A percentile compares a stretch with the other conserved stretches of the same genome.
Conservation (phyloP, 2,113 vertebrate species). For the Parotia lawesii region DNA sequence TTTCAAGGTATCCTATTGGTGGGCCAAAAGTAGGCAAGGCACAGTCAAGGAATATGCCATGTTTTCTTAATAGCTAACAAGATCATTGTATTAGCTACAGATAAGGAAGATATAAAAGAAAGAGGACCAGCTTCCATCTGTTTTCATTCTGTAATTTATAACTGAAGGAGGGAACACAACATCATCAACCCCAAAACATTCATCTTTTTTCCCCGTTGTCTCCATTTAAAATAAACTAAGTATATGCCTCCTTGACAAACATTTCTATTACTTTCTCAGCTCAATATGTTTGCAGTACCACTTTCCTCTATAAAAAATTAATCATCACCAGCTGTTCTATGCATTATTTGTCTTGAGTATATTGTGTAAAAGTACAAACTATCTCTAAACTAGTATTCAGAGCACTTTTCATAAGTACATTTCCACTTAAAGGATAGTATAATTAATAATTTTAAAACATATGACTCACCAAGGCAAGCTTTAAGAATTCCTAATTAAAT, state of each 20-base stretch:
- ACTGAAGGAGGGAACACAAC: not conserved
- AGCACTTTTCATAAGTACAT: not conserved
- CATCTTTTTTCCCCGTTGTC: not conserved
- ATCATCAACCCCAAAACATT: not conserved
- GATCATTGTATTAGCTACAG: not conserved
- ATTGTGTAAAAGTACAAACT: not conserved
- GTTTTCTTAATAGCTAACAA: not conserved
- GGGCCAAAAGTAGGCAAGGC: not conserved
- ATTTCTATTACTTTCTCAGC: not conserved
- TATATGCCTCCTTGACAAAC: not conserved
- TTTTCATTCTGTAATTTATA: not conserved
- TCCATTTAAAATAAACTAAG: not conserved
- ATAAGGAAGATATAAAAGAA: not conserved
- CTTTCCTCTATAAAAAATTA: not conserved
- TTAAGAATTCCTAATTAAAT: conserved; percentile 16
- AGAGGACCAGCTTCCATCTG: not conserved
- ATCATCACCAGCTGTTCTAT: not conserved
- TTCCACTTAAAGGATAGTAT: not conserved
- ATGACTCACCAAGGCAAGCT: not conserved
- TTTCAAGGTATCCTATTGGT: not conserved
- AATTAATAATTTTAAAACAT: conserved; percentile 4
- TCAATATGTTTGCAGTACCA: not conserved
- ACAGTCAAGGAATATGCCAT: not conserved
- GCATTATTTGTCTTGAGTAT: not conserved
- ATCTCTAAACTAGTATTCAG: not conserved